Evolutionary conservation across 2,797 vertebrate genomes (phyloP).

Genomic region (Pantherophis vulpinus): DNA sequence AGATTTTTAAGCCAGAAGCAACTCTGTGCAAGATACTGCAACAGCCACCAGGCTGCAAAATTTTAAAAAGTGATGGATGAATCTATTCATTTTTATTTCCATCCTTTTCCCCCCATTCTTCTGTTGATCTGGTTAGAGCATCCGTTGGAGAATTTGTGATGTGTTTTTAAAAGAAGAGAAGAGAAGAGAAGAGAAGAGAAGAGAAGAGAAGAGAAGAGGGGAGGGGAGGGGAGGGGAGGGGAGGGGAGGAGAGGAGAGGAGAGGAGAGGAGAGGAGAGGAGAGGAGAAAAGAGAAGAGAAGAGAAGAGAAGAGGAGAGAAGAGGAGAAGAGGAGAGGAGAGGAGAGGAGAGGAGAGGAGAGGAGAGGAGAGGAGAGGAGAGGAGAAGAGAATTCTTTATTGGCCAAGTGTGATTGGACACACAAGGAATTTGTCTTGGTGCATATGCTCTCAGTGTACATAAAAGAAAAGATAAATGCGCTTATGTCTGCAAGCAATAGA

Average conservation of each 20-base stretch:
- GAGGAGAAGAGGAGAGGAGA: too few relatives aligned
- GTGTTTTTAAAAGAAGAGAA: neutral
- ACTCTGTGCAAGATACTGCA: neutral
- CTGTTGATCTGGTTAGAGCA: neutral
- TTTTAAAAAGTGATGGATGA: neutral
- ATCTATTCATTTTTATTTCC: neutral
- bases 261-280: accelerated
- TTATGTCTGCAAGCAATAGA: neutral
- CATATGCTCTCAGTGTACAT: too few relatives aligned
- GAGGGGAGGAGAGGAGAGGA: accelerated
- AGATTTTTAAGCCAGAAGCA: neutral
- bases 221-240: too few relatives aligned
- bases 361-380: too few relatives aligned
- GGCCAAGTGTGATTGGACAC: too few relatives aligned
- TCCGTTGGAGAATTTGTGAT: neutral
- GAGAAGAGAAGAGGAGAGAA: too few relatives aligned
- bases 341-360: too few relatives aligned
- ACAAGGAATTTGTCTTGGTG: too few relatives aligned
- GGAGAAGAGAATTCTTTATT: too few relatives aligned
- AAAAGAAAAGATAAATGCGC: neutral
- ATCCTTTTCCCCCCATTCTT: neutral
- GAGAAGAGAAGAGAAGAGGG: accelerated
- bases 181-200: too few relatives aligned
- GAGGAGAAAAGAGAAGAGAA: too few relatives aligned
- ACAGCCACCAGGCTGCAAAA: neutral